Evolutionary conservation across 2,797 vertebrate genomes (phyloP).

Genomic region (Oreochromis grahami): DNA sequence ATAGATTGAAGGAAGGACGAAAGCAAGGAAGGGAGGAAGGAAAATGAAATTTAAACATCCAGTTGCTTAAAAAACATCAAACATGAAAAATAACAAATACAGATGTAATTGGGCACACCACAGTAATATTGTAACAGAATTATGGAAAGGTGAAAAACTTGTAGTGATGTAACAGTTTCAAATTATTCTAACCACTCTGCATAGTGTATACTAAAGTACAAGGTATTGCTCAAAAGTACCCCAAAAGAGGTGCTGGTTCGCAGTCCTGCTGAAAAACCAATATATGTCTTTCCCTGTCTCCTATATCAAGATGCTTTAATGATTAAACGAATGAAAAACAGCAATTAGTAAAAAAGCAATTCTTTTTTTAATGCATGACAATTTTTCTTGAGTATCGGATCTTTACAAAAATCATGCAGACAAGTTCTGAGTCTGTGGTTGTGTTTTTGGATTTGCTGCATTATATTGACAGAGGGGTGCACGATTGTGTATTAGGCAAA

Average conservation of each 20-base stretch:
- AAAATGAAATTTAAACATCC: not conserved
- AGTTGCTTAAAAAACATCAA: not conserved
- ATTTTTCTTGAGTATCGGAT: not conserved
- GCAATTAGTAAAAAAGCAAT: not conserved
- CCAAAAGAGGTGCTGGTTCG: not conserved
- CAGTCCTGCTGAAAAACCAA: not conserved
- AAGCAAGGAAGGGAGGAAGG: not conserved
- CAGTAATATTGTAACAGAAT: not conserved
- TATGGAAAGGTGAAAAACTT: not conserved
- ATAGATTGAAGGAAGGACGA: not conserved
- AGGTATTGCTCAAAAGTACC: not conserved
- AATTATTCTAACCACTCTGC: not conserved
- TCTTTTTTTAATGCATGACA: not conserved
- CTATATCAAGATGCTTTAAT: not conserved
- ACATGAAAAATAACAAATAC: not conserved
- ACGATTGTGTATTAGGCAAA: not conserved
- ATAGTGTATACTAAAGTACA: not conserved
- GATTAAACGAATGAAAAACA: not conserved
- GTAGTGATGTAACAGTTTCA: not conserved
- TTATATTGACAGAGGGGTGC: not conserved
- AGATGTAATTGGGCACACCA: not conserved
- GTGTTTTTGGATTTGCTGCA: not conserved
- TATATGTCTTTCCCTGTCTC: not conserved
- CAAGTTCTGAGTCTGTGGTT: not conserved
- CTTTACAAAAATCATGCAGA: not conserved